These are phyloP conservation scores for Argynnis bischoffii DNA, from an alignment of 2,888 invertebrate genomes.

Conservation along the genomic window DNA sequence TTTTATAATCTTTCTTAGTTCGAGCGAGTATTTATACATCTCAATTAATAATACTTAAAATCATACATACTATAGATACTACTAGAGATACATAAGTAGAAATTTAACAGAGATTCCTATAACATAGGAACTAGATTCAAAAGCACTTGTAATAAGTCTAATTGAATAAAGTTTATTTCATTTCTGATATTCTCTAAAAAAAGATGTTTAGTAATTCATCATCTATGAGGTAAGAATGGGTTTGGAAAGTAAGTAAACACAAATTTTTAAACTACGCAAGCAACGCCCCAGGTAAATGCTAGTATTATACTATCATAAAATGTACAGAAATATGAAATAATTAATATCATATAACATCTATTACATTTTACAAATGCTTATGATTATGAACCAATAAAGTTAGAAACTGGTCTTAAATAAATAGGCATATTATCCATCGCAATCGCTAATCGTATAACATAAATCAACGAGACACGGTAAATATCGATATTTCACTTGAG, in stretches of 20 bases:
- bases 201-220: too few species aligned
- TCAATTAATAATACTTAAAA: neutral
- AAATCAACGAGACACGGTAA: slow-evolving; percentile 34
- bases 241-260: too few species aligned
- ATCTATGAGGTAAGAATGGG: neutral
- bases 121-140: too few species aligned
- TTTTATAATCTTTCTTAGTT: neutral
- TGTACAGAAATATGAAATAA: too few species aligned
- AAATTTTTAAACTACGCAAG: too few species aligned
- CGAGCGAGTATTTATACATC: neutral
- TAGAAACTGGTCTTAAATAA: slow-evolving; percentile 20
- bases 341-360: neutral
- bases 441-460: slow-evolving; percentile 31
- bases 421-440: slow-evolving; percentile 25
- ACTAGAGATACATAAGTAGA: too few species aligned
- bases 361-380: neutral
- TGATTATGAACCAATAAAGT: slow-evolving; percentile 7
- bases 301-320: too few species aligned
- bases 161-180: too few species aligned
- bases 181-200: too few species aligned
- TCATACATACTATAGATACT: neutral
- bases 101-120: neutral
- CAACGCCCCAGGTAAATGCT: too few species aligned
- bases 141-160: too few species aligned
- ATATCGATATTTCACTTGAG: slow-evolving; percentile 35